Base-by-base conservation (phyloP, 2,888 invertebrate species). In the Ypsolopha scabrella region DNA sequence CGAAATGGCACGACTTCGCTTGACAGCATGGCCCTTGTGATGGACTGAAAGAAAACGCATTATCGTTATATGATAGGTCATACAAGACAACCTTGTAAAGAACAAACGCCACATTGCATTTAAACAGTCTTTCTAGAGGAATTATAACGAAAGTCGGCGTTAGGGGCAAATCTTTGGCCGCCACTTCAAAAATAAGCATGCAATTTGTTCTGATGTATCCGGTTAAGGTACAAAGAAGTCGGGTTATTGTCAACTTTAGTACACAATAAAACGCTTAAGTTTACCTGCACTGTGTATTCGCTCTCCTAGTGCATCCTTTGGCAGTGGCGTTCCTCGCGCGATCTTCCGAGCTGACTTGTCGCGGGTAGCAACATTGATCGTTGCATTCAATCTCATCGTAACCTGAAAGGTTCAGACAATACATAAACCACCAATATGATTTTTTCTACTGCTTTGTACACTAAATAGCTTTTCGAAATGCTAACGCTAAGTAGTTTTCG, bases 1-100 rank as follows among this genome's bases (percentile, higher is more conserved):
- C 92, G 81, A 94, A 97, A 61, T 89, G 87, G 73, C 97, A 98
- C 37, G 90, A 88, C 54, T 90, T 89, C 57, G 92, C 88, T 65
- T 92, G 89, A 78, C 99, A 99, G 83, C 99, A 99, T 33, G 98
- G 98, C 7, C 99, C 99, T 88, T 99, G 95, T 51, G 98, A 98
- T 0, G 99, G 99, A 72, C 97, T 97, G 82, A 62, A 87, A 64
- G 53, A 53, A 43, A 44, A 48, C 51, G 53, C 47, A 54, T 43
- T 13, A 2, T 43, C 14, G 41, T 41, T n/a, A 10, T 11, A 41
- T 41, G 6, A 7, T 2, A 7, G 6, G 7, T 41, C 13, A 11
- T 1, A 41, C 11, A n/a, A 41, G 2, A 11, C 0, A 41, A 11
- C 13, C 7, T n/a, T 7, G 13, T 11, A 14, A n/a, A 13, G 14